These are phyloP conservation scores for Xiphorhynchus elegans DNA, from an alignment of 2,113 vertebrate species.

Conservation along the genomic window DNA sequence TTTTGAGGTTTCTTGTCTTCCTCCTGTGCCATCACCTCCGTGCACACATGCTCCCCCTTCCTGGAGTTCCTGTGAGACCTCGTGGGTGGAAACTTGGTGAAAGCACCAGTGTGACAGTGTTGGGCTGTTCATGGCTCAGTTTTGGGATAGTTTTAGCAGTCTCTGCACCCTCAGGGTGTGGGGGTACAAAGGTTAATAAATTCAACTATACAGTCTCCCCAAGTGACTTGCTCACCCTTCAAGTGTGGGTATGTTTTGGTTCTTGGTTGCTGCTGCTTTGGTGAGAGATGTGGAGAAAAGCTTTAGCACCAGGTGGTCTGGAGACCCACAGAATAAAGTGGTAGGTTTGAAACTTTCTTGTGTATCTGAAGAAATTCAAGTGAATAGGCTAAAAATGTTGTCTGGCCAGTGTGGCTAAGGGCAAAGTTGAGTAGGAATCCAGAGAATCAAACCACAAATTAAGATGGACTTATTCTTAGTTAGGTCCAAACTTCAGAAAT, in stretches of 20 bases:
- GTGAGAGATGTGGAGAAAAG: background rate
- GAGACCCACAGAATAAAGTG: background rate
- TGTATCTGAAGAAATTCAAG: background rate
- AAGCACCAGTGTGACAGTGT: background rate
- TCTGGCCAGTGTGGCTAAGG: fast-evolving
- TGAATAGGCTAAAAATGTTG: background rate
- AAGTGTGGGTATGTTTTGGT: background rate
- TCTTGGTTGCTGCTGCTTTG: background rate
- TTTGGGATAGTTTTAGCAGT: background rate
- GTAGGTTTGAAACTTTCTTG: background rate
- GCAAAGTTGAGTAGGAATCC: background rate
- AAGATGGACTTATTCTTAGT: background rate
- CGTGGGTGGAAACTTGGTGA: background rate
- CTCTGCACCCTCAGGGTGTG: fast-evolving
- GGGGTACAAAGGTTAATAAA: conserved; percentile 4
- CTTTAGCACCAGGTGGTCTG: background rate
- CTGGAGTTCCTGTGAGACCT: background rate
- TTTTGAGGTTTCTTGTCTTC: background rate
- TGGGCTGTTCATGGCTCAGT: background rate
- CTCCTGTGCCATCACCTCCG: fast-evolving
- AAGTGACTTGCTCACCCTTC: background rate
- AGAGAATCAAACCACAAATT: background rate
- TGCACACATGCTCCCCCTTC: fast-evolving
- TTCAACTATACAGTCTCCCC: fast-evolving
- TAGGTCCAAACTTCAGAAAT: background rate